Percentiles rank a stretch among this genome's conserved stretches.
These are phyloP conservation scores for Phylloscopus whistleri DNA, from an alignment of 2,113 vertebrate species.

Conservation along the genomic window DNA sequence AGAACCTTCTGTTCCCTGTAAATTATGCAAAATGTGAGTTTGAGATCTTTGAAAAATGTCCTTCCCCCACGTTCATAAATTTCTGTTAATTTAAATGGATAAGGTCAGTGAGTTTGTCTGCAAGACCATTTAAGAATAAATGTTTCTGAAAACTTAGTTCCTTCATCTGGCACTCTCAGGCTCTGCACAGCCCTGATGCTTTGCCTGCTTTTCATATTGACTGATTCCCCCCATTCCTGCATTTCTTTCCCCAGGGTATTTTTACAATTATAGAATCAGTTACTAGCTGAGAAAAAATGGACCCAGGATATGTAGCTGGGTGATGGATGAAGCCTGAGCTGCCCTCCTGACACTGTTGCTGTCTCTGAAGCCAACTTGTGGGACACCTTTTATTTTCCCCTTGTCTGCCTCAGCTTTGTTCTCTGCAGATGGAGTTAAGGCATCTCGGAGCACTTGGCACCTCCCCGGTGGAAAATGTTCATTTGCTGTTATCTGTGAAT, in stretches of 20 bases:
- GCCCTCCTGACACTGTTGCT: background rate
- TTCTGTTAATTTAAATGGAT: background rate
- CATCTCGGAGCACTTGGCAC: background rate
- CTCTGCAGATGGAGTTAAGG: background rate
- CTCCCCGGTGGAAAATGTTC: background rate
- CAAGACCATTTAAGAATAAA: background rate
- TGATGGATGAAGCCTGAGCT: background rate
- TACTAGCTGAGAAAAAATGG: background rate
- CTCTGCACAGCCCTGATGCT: background rate
- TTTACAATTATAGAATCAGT: background rate
- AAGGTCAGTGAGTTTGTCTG: background rate
- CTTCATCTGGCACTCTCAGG: background rate
- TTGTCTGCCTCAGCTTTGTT: background rate
- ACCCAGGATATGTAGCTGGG: background rate
- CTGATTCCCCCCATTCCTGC: background rate
- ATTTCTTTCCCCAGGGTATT: background rate
- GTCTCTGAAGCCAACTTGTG: background rate
- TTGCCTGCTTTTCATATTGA: background rate
- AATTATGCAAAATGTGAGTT: background rate
- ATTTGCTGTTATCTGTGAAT: conserved; percentile 5
- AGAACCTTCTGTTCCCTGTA: conserved; percentile 4
- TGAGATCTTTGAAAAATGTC: background rate
- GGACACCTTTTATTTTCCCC: background rate
- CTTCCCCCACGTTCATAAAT: background rate
- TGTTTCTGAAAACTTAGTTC: background rate